A percentile compares a stretch with the other conserved stretches of the same genome.
phyloP scores from a whole-genome alignment of 2,797 vertebrate genomes.

The Mormyrus hasselquistii region DNA sequence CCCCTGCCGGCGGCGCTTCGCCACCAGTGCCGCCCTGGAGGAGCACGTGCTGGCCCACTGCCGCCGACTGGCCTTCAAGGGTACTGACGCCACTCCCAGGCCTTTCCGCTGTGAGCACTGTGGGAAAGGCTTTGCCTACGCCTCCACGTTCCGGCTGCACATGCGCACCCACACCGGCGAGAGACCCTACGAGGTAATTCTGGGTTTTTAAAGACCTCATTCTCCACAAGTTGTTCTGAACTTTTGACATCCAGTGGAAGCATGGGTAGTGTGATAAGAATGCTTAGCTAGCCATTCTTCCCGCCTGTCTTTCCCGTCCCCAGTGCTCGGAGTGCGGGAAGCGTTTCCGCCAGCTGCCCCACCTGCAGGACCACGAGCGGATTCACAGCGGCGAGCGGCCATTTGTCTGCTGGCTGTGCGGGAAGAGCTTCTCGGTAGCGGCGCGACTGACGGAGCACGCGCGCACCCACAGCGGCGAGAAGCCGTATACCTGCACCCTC shows the following conservation, averaged over 20 bases:
- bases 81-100: conserved; percentile 33
- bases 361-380: conserved; percentile 79
- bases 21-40: conserved; percentile 58
- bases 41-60: conserved; percentile 66
- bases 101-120: conserved; percentile 66
- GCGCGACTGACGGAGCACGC: conserved; percentile 83
- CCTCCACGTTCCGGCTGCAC: conserved; percentile 69
- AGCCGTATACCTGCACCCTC: conserved; percentile 73
- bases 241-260: not conserved
- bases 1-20: conserved; percentile 67
- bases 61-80: conserved; percentile 53
- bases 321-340: conserved; percentile 67
- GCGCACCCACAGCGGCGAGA: conserved; percentile 81
- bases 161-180: conserved; percentile 72
- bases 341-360: conserved; percentile 69
- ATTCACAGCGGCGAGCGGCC: conserved; percentile 74
- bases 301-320: conserved; percentile 35
- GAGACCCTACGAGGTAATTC: conserved; percentile 67
- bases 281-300: not conserved
- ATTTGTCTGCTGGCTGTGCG: conserved; percentile 82
- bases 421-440: conserved; percentile 82
- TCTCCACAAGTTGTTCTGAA: not conserved
- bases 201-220: not conserved
- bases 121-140: conserved; percentile 67
- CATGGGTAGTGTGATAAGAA: not conserved